phyloP scores from a whole-genome alignment of 2,797 vertebrate genomes.

The Pipistrellus kuhlii region DNA sequence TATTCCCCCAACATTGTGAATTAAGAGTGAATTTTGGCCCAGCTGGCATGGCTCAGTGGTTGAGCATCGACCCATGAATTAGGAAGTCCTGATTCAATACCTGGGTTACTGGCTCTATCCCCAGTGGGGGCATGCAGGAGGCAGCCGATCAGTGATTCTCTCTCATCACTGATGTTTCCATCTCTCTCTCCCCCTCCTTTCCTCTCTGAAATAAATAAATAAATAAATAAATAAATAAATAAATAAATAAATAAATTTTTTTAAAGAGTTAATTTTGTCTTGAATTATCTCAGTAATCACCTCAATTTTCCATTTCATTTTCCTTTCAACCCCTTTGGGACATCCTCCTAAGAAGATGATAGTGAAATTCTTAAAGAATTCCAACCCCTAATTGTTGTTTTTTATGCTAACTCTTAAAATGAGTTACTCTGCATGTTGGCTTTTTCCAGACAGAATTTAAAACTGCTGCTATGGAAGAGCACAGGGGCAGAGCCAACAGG shows the following conservation, averaged over 20 bases:
- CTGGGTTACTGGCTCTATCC: too few relatives aligned
- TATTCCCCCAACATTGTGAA: not conserved
- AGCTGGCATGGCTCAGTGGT: too few relatives aligned
- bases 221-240: too few relatives aligned
- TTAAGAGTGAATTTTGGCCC: not conserved
- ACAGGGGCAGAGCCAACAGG: not conserved
- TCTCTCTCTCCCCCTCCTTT: too few relatives aligned
- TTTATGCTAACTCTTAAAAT: not conserved
- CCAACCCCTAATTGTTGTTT: not conserved
- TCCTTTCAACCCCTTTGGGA: not conserved
- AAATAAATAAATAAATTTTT: too few relatives aligned
- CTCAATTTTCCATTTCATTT: not conserved
- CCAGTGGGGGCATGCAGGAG: too few relatives aligned
- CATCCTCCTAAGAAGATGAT: not conserved
- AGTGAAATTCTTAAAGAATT: not conserved
- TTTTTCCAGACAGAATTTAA: conserved; percentile 10
- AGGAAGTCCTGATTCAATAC: too few relatives aligned
- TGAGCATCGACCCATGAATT: too few relatives aligned
- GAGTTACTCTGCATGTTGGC: not conserved
- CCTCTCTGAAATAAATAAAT: too few relatives aligned
- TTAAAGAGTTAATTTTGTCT: not conserved
- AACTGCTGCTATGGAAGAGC: not conserved
- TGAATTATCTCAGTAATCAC: not conserved
- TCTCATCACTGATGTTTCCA: too few relatives aligned
- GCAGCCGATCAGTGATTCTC: too few relatives aligned